These are phyloP conservation scores for Leptestheria dahalacensis DNA, from an alignment of 1,140 invertebrate genomes.

Conservation along the genomic window DNA sequence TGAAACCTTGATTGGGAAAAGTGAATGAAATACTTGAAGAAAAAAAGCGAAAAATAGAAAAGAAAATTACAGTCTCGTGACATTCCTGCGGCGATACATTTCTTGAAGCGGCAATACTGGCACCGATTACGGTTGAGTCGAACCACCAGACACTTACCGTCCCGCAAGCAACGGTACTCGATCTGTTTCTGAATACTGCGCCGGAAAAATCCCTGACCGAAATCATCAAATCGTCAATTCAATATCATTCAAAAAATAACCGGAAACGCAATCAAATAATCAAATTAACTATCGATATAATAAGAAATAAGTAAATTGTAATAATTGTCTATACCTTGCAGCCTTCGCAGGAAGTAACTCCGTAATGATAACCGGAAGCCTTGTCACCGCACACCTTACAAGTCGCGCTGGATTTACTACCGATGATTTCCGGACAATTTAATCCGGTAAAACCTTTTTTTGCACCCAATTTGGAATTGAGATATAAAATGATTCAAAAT, in stretches of 20 bases:
- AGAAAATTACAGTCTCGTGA: slow-evolving; percentile 80
- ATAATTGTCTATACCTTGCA: slow-evolving; percentile 42
- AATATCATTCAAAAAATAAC: no score
- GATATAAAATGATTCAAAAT: not conserved
- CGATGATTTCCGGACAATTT: not conserved
- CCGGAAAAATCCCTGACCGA: slow-evolving; percentile 47
- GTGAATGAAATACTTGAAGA: no score
- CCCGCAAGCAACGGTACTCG: slow-evolving; percentile 87
- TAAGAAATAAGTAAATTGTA: no score
- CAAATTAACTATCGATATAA: no score
- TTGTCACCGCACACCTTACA: slow-evolving; percentile 48
- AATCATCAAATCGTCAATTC: no score
- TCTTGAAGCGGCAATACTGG: slow-evolving; percentile 96
- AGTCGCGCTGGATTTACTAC: slow-evolving; percentile 64
- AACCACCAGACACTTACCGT: slow-evolving; percentile 93
- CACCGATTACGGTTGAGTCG: slow-evolving; percentile 91
- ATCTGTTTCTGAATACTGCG: slow-evolving; percentile 94
- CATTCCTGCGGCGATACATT: slow-evolving; percentile 96
- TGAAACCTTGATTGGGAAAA: no score
- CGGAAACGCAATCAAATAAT: no score
- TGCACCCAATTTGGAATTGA: not conserved
- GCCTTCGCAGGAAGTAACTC: slow-evolving; percentile 44
- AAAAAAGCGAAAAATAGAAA: not conserved
- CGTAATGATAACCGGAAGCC: slow-evolving; percentile 45
- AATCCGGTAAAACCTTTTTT: no score